Evolutionary conservation across 2,113 vertebrate species (phyloP), one percentile per base, ranked within the genome.

Genomic region (Harpagus bidentatus): DNA sequence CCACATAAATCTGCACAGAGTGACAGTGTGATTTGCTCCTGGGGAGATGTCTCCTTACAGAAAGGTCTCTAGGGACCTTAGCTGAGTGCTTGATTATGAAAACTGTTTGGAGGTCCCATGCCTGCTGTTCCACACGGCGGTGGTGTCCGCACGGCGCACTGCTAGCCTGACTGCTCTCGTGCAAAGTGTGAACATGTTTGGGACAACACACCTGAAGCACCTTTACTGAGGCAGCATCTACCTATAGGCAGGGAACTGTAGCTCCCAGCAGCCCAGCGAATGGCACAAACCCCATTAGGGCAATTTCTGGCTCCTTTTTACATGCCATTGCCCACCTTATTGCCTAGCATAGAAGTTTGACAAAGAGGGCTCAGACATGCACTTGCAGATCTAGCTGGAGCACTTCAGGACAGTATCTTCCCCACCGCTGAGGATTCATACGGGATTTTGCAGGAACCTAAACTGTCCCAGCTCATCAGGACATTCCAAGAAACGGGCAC

Each of bases 81-180:
- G 73, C 13, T 5, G 3, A 53, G 23, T 53, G 38, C n/a, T 55
- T 62, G 6, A 47, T 82, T 59, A 90, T 3, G 8, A 78, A 65
- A 89, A 31, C 45, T 50, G 13, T 36, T 61, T 28, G 20, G 18
- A 86, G 21, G 61, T 69, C 34, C 66, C 0, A 0, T 13, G 42
- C 21, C 69, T 87, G 7, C 59, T 84, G 83, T 45, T 74, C 26
- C 58, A 55, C 43, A n/a, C 0, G 7, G 66, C 67, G 84, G 70
- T 2, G 5, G 47, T 22, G 16, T 29, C 77, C 5, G 3, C n/a
- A 84, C 0, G 1, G 28, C 10, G 20, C 40, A 67, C 38, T 0
- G 0, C n/a, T 25, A 56, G 23, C 59, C 58, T 45, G 48, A 21
- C 55, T 48, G 31, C 42, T 77, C 8, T 29, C 0, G 1, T 20